A percentile compares a stretch with the other conserved stretches of the same genome.
These are phyloP conservation scores for Himalopsyche tibetana DNA, from an alignment of 2,888 invertebrate genomes.

Conservation along the genomic window DNA sequence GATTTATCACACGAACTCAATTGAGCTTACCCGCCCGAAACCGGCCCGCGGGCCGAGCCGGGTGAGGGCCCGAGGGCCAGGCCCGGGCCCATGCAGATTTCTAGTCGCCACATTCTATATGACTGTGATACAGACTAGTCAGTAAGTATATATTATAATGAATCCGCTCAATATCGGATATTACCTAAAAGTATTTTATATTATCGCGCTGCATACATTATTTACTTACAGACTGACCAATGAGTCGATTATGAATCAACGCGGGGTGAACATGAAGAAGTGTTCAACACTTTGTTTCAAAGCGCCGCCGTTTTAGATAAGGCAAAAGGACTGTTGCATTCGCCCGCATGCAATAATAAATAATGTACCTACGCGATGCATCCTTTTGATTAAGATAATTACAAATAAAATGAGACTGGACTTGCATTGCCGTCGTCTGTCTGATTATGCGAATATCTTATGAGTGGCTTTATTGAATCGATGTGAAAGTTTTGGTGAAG, in stretches of 20 bases:
- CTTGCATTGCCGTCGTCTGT: background rate
- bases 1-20: too few relatives aligned
- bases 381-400: slow-evolving; percentile 33
- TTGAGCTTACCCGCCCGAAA: too few relatives aligned
- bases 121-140: too few relatives aligned
- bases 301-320: slow-evolving; percentile 2
- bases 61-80: too few relatives aligned
- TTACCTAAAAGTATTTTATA: too few relatives aligned
- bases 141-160: too few relatives aligned
- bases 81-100: too few relatives aligned
- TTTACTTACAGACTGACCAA: background rate
- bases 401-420: background rate
- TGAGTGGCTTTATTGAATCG: background rate
- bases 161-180: too few relatives aligned
- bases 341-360: slow-evolving; percentile 24
- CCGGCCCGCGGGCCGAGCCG: too few relatives aligned
- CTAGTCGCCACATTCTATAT: too few relatives aligned
- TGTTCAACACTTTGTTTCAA: slow-evolving; percentile 26
- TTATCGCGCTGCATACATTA: background rate
- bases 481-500: background rate
- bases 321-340: slow-evolving; percentile 18
- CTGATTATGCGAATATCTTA: background rate
- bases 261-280: slow-evolving; percentile 2
- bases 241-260: slow-evolving; percentile 3
- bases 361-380: background rate